Base-by-base conservation (phyloP, 2,113 vertebrate genomes). In the Bagarius yarrelli region DNA sequence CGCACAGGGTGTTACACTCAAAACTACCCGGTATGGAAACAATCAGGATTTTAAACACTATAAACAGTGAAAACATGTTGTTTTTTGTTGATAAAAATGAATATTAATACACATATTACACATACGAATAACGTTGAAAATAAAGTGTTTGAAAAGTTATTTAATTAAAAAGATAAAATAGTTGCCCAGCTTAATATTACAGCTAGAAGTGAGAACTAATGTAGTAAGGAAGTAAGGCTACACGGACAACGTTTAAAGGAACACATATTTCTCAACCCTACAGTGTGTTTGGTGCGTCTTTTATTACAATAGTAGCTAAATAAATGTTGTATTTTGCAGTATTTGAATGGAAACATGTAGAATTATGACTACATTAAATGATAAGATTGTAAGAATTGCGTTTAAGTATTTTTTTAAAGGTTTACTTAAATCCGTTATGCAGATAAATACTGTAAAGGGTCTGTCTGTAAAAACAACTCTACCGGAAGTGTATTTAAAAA, bases 11-110 rank as follows among this genome's bases (percentile, higher is more conserved):
- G 75, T 23, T 30, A 40, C 30, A 78, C 19, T 34, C 11, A 52
- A 50, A 47, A 15, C 47, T 52, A 30, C 81, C 73, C 82, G 78
- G 77, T 52, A 53, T 55, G 47, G 32, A 36, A 52, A 23, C 15
- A 19, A 27, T 69, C 57, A 34, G 40, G 12, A 50, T 74, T 78
- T 79, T 32, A 72, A 67, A 75, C 9, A 4, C 13, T n/a, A n/a
- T n/a, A 73, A 55, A 72, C 2, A 1, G 3, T 59, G 34, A 1
- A 40, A 21, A 40, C 21, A 18, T 15, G 23, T 25, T 25, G 19
- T 63, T 32, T 27, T 2, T 59, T 36, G 4, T 21, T 36, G 19
- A 67, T 44, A 1, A 23, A 66, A 32, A 1, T 0, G 4, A 44
- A n/a, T 44, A 8, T 44, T 13, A 1, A 15, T 44, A 69, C 36